A percentile compares a stretch with the other conserved stretches of the same genome.
Evolutionary conservation across 2,113 vertebrate species (phyloP).

Genomic region (Paratilapia polleni): DNA sequence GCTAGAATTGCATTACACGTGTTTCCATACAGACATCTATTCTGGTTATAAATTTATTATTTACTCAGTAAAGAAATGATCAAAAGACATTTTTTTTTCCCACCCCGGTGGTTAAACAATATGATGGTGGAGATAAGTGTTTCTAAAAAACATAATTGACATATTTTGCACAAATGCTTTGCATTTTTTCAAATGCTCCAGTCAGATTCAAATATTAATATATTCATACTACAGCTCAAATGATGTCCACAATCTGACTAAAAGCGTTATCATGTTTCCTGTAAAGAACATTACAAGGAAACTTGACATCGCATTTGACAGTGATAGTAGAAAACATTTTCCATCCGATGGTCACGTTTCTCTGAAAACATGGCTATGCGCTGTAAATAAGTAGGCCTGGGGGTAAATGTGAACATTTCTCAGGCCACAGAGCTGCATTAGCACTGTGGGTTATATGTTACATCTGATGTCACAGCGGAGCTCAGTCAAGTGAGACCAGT

Average conservation of each 20-base stretch:
- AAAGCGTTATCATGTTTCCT: constrained; percentile 61
- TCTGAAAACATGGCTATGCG: constrained; percentile 33
- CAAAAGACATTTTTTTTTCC: neutral
- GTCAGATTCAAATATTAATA: constrained; percentile 57
- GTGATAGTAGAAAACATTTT: constrained; percentile 43
- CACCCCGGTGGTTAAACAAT: neutral
- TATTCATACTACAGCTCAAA: constrained; percentile 27
- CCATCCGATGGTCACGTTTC: constrained; percentile 22
- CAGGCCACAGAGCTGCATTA: constrained; percentile 40
- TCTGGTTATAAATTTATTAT: constrained; percentile 14
- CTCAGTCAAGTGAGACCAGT: constrained; percentile 47
- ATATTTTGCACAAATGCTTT: constrained; percentile 32
- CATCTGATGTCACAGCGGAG: constrained; percentile 56
- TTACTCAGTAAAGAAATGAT: constrained; percentile 19
- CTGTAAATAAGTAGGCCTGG: constrained; percentile 52
- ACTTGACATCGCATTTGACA: constrained; percentile 26
- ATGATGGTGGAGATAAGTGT: neutral
- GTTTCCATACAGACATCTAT: constrained; percentile 8
- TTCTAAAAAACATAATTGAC: constrained; percentile 12
- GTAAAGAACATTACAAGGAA: constrained; percentile 12
- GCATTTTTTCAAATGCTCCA: constrained; percentile 1
- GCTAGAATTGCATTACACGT: neutral
- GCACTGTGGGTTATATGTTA: constrained; percentile 50
- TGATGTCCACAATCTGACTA: constrained; percentile 27
- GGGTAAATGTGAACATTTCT: constrained; percentile 43